Conservation (phyloP, 2,888 invertebrate species). For the Cabera pusaria region DNA sequence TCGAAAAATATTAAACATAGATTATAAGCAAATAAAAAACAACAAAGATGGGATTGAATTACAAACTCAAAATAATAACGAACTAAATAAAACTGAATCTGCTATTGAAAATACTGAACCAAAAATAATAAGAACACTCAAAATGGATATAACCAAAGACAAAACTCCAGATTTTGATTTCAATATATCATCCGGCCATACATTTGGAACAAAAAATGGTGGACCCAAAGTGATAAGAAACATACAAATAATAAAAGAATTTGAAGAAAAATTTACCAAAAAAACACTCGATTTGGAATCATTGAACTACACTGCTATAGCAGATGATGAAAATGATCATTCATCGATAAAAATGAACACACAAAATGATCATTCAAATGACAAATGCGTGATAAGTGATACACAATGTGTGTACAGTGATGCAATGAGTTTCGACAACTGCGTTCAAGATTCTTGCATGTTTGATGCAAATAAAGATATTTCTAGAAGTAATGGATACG, state of each 20-base stretch:
- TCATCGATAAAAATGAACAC: background rate
- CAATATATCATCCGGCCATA: constrained; percentile 7
- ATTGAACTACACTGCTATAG: constrained; percentile 3
- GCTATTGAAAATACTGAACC: constrained; percentile 8
- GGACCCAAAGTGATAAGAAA: constrained; percentile 37
- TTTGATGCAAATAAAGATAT: background rate
- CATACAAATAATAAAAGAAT: constrained; percentile 28
- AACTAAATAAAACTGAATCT: no score
- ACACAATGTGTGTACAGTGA: no score
- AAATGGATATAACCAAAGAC: constrained; percentile 7
- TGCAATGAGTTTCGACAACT: constrained; percentile 4
- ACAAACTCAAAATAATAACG: no score
- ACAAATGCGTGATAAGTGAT: no score
- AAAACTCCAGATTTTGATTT: constrained; percentile 1
- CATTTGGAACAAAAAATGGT: constrained; percentile 8
- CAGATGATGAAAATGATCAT: background rate
- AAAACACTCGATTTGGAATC: constrained; percentile 8
- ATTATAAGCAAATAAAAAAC: no score
- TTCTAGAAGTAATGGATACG: background rate
- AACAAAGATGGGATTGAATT: no score
- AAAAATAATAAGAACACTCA: constrained; percentile 20
- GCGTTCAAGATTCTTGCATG: no score
- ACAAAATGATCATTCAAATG: constrained; percentile 3
- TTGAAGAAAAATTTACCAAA: constrained; percentile 34
- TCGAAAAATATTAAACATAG: no score